Conservation (phyloP, 2,888 invertebrate species). For the Falcaria lacertinaria region DNA sequence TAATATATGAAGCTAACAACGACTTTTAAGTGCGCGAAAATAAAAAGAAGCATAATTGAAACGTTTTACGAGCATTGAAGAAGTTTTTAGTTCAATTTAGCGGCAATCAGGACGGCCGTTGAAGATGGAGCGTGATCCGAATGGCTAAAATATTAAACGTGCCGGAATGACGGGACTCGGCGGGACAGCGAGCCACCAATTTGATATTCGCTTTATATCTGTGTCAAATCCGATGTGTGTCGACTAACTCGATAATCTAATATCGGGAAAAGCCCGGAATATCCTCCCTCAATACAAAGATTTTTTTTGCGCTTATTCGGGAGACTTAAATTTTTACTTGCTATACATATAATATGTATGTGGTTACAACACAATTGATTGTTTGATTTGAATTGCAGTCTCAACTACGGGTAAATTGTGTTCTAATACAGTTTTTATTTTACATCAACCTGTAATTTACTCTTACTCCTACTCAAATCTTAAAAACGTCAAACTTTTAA, state of each 20-base stretch:
- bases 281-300: background rate
- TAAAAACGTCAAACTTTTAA: too few species aligned
- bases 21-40: conserved; percentile 36
- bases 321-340: background rate
- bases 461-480: too few species aligned
- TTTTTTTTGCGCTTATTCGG: background rate
- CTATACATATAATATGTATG: background rate
- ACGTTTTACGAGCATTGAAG: conserved; percentile 73
- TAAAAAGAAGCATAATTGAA: conserved; percentile 63
- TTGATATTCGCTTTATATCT: conserved; percentile 54
- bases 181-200: conserved; percentile 56
- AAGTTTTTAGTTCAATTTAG: conserved; percentile 81
- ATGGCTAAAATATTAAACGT: conserved; percentile 75
- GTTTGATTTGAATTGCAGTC: background rate
- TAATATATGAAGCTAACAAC: conserved; percentile 19
- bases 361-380: background rate
- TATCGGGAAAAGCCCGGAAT: background rate
- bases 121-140: conserved; percentile 75
- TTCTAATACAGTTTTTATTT: too few species aligned
- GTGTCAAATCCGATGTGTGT: conserved; percentile 25
- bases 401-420: background rate
- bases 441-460: too few species aligned
- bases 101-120: conserved; percentile 78
- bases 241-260: conserved; percentile 1
- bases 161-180: conserved; percentile 53